These are phyloP conservation scores for Sapajus apella DNA, from an alignment of 2,113 vertebrate genomes.

Conservation along the genomic window DNA sequence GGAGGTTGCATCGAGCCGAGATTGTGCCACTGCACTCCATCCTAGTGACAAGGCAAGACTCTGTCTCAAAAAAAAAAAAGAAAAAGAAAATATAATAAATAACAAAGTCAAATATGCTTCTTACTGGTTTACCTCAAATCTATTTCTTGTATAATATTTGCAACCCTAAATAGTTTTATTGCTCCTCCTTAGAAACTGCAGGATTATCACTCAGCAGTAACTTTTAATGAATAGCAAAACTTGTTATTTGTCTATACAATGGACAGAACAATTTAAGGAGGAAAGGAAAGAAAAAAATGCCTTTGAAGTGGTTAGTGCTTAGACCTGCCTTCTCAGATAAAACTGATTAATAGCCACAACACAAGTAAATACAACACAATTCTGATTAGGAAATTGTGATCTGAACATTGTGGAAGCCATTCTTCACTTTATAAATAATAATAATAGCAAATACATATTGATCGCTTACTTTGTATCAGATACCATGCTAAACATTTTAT, in stretches of 20 bases:
- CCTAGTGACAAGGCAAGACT: too few relatives aligned
- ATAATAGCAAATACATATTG: not conserved
- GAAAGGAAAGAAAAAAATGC: not conserved
- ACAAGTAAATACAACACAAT: not conserved
- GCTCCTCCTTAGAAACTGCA: not conserved
- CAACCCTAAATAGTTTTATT: not conserved
- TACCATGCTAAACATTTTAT: not conserved
- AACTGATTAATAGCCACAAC: not conserved
- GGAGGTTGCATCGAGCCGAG: too few relatives aligned
- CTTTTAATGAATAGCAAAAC: constrained; percentile 42
- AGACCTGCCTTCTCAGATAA: not conserved
- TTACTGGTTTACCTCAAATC: not conserved
- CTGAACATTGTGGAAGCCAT: not conserved
- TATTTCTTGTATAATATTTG: constrained; percentile 27
- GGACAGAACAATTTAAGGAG: not conserved
- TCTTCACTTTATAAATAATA: constrained; percentile 36
- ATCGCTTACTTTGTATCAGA: not conserved
- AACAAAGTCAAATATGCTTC: not conserved
- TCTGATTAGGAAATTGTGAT: constrained; percentile 16
- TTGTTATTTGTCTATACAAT: not conserved
- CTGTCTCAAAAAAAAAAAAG: not conserved
- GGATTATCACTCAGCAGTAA: not conserved
- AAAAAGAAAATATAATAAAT: not conserved
- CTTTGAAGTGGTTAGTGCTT: constrained; percentile 4
- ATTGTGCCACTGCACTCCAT: too few relatives aligned